These are phyloP conservation scores for Actinernus sp. DNA, from an alignment of 92 coral and sea anemone genomes.

Conservation along the genomic window DNA sequence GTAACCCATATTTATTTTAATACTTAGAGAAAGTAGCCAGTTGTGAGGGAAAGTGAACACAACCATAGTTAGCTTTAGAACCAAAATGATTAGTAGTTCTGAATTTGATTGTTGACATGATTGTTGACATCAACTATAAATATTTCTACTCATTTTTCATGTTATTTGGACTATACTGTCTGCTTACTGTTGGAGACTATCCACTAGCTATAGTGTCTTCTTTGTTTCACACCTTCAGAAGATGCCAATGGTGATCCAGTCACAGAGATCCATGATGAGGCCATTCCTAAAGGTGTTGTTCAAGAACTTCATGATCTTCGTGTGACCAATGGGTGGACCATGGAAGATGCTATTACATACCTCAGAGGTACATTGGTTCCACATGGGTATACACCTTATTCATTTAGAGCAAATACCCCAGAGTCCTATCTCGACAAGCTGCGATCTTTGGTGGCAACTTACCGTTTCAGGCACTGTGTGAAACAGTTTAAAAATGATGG, in stretches of 20 bases:
- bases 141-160: too few species aligned
- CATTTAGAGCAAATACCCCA: conserved; percentile 16
- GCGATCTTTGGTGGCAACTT: conserved; percentile 36
- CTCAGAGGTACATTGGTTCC: conserved; percentile 26
- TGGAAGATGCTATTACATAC: conserved; percentile 25
- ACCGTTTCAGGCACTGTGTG: too few species aligned
- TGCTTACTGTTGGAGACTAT: too few species aligned
- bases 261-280: conserved; percentile 7
- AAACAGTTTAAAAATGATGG: conserved; percentile 15
- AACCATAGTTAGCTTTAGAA: too few species aligned
- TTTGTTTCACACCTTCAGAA: conserved; percentile 5
- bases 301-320: not conserved
- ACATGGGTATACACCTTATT: conserved; percentile 19
- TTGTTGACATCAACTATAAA: too few species aligned
- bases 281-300: conserved; percentile 22
- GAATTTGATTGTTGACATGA: too few species aligned
- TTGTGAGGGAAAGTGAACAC: too few species aligned
- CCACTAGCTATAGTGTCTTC: too few species aligned
- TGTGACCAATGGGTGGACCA: conserved; percentile 1
- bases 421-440: conserved; percentile 13
- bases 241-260: conserved; percentile 21
- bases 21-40: too few species aligned
- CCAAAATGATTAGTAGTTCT: too few species aligned
- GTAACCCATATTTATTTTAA: too few species aligned
- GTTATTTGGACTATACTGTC: too few species aligned